Evolutionary conservation across 2,113 vertebrate genomes (phyloP).

Genomic region (Caloenas nicobarica): DNA sequence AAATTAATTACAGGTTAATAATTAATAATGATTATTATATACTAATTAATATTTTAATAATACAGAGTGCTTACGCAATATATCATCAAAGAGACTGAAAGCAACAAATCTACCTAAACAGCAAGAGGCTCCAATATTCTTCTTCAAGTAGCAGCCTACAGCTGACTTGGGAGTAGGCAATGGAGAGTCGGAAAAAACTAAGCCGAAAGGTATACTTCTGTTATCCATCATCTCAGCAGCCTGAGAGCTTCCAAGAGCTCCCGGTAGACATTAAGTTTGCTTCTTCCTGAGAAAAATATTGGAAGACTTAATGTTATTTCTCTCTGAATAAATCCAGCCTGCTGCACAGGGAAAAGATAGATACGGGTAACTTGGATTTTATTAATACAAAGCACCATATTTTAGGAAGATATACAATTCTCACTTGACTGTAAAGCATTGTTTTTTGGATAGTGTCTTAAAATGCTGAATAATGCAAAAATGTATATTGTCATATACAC

Average conservation of each 20-base stretch:
- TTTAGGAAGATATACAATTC: neutral
- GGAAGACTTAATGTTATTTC: neutral
- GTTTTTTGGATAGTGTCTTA: neutral
- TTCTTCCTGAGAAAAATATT: neutral
- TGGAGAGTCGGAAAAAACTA: neutral
- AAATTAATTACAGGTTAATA: neutral
- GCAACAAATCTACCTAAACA: neutral
- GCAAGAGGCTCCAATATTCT: neutral
- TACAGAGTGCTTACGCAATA: neutral
- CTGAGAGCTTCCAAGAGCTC: fast-evolving
- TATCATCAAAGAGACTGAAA: neutral
- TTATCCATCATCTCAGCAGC: neutral
- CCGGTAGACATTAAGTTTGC: neutral
- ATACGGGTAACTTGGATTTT: neutral
- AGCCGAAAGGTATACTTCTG: neutral
- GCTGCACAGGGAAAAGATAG: neutral
- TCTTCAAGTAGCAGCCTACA: neutral
- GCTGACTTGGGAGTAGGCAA: neutral
- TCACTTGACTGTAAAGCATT: neutral
- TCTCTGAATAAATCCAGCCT: neutral
- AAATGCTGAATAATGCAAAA: neutral
- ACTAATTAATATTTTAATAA: neutral
- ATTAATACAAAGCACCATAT: neutral
- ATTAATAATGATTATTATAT: neutral
- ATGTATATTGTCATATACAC: neutral